Evolutionary conservation across 1,140 invertebrate genomes (phyloP).

Genomic region (Drosophila takahashii): DNA sequence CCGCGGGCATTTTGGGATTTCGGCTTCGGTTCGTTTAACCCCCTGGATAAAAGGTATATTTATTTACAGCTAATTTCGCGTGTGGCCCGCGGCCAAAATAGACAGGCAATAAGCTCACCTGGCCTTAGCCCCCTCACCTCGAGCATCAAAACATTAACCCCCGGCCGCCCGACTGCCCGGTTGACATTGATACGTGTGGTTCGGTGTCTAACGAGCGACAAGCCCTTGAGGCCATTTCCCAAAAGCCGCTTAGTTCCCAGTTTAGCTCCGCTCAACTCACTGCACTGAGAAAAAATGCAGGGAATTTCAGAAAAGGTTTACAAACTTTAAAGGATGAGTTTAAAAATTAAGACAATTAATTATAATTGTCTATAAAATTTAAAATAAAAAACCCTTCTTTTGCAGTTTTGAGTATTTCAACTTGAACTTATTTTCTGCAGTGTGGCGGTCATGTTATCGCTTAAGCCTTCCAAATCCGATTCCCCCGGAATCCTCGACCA

Average conservation of each 20-base stretch:
- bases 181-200: conserved; percentile 56
- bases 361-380: no score
- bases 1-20: conserved; percentile 32
- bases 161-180: conserved; percentile 4
- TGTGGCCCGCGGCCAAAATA: conserved; percentile 39
- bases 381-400: no score
- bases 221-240: conserved; percentile 58
- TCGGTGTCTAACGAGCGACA: conserved; percentile 51
- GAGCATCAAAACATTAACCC: conserved; percentile 10
- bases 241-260: conserved; percentile 54
- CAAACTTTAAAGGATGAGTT: no score
- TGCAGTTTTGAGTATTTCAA: no score
- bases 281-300: neutral
- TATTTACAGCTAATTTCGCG: conserved; percentile 66
- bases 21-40: conserved; percentile 33
- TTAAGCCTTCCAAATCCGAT: conserved; percentile 6
- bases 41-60: conserved; percentile 54
- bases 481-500: conserved; percentile 1
- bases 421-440: neutral
- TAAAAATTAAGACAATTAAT: no score
- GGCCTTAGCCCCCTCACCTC: neutral
- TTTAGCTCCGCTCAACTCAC: conserved; percentile 25
- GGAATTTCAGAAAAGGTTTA: no score
- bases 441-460: conserved; percentile 21
- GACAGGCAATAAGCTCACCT: conserved; percentile 53